phyloP scores from a whole-genome alignment of 2,113 vertebrate species.

The Oreotrochilus melanogaster region DNA sequence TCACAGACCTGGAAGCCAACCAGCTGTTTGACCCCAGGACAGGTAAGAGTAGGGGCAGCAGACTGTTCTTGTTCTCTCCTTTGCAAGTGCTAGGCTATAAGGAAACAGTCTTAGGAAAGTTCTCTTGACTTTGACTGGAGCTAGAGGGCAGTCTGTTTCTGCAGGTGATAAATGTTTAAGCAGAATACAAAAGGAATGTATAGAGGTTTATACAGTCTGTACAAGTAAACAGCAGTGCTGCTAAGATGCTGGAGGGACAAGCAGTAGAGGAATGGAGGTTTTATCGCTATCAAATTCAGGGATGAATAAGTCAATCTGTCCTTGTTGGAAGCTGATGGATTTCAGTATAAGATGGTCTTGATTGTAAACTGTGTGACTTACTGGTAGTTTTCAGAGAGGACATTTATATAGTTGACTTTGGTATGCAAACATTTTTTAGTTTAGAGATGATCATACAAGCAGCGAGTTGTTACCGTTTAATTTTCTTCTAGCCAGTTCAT shows the following conservation, averaged over 20 bases:
- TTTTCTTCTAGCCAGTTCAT: slow-evolving; percentile 1
- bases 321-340: neutral
- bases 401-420: neutral
- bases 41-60: slow-evolving; percentile 78
- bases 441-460: neutral
- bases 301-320: neutral
- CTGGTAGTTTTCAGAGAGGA: neutral
- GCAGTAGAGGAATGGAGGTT: neutral
- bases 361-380: neutral
- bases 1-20: slow-evolving; percentile 97
- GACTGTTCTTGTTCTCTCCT: neutral
- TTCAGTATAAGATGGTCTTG: neutral
- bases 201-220: neutral
- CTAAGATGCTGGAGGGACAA: neutral
- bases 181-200: neutral
- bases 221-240: neutral
- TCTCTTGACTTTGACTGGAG: neutral
- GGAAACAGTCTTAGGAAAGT: neutral
- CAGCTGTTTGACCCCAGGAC: slow-evolving; percentile 94
- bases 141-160: neutral
- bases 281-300: neutral
- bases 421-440: neutral
- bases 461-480: neutral
- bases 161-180: neutral
- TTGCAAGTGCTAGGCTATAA: neutral